phyloP scores from a whole-genome alignment of 2,797 vertebrate species.

The Anniella stebbinsi region DNA sequence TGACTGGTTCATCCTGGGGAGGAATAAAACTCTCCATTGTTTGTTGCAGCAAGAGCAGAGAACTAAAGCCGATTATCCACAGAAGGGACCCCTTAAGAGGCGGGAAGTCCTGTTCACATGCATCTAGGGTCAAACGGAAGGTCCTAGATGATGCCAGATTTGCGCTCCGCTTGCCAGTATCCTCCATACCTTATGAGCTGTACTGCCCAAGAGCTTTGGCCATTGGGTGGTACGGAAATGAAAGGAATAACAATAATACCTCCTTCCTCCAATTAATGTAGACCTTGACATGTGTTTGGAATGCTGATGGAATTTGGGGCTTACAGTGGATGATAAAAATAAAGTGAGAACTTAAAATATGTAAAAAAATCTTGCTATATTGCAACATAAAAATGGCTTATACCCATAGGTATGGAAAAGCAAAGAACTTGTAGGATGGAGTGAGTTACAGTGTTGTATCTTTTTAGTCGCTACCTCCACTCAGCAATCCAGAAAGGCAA shows the following conservation, averaged over 20 bases:
- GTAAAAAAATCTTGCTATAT: no score
- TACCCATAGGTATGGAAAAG: background rate
- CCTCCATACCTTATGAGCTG: background rate
- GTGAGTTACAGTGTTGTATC: no score
- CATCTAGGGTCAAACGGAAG: background rate
- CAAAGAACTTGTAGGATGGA: background rate
- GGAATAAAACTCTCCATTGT: slow-evolving; percentile 29
- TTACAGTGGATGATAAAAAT: background rate
- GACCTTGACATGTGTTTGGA: background rate
- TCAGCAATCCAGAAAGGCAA: background rate
- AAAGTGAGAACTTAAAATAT: no score
- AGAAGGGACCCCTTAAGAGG: background rate
- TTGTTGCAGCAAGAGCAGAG: slow-evolving; percentile 15
- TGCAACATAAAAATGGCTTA: background rate
- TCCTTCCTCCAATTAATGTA: background rate
- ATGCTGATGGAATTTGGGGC: background rate
- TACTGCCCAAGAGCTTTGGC: no score
- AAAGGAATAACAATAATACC: no score
- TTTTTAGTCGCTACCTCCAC: background rate
- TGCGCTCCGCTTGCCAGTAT: background rate
- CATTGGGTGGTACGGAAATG: no score
- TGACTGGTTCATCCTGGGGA: background rate
- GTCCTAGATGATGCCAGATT: background rate
- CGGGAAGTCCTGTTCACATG: background rate
- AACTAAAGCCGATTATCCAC: background rate